Percentiles rank a stretch among this genome's conserved stretches.
Evolutionary conservation across 2,797 vertebrate species (phyloP).

Genomic region (Helarctos malayanus): DNA sequence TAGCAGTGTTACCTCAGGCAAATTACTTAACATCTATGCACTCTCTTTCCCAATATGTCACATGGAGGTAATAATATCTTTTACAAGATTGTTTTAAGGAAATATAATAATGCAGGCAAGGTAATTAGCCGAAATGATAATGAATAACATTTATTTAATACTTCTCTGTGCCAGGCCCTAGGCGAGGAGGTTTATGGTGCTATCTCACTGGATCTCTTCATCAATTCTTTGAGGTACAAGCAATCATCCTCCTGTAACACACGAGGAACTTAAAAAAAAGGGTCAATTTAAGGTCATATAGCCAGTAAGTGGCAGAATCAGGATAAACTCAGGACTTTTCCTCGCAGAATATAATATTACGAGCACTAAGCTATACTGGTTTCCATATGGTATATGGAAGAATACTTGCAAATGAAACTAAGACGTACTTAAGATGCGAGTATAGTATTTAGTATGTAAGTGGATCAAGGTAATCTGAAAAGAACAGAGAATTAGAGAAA

Average conservation of each 20-base stretch:
- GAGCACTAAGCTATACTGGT: not conserved
- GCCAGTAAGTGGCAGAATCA: constrained; percentile 24
- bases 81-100: constrained; percentile 46
- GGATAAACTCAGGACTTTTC: constrained; percentile 31
- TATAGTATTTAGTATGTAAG: not conserved
- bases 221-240: not conserved
- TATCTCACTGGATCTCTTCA: not conserved
- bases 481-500: not conserved
- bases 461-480: not conserved
- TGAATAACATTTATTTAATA: not conserved
- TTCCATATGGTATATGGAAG: not conserved
- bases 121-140: constrained; percentile 45
- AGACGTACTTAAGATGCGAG: not conserved
- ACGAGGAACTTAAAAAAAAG: not conserved
- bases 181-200: not conserved
- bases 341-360: not conserved
- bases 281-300: not conserved
- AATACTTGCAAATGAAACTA: not conserved
- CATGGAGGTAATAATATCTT: not conserved
- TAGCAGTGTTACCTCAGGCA: not conserved
- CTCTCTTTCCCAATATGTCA: constrained; percentile 42
- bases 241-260: not conserved
- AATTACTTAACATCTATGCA: not conserved
- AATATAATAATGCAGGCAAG: not conserved
- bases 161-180: not conserved